A percentile compares a stretch with the other conserved stretches of the same genome.
Evolutionary conservation across 2,888 invertebrate genomes (phyloP).

Genomic region (Mesorhabditis sp.): DNA sequence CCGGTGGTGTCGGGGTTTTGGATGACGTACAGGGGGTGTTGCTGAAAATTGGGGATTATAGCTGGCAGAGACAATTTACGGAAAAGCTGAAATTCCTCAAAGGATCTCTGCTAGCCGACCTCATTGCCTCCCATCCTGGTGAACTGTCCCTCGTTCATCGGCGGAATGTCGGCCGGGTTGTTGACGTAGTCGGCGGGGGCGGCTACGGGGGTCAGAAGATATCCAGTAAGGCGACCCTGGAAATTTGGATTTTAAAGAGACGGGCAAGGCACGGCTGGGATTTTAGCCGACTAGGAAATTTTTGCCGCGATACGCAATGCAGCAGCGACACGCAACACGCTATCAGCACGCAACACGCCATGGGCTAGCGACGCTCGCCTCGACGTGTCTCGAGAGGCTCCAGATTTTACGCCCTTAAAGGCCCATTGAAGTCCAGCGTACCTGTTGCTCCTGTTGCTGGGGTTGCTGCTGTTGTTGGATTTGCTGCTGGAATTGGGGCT

Average conservation of each 20-base stretch:
- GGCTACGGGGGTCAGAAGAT: background rate
- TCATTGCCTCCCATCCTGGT: conserved; percentile 1
- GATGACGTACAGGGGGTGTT: background rate
- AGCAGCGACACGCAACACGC: too few species aligned
- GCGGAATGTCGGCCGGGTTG: conserved; percentile 6
- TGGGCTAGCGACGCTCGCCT: too few species aligned
- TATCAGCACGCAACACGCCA: too few species aligned
- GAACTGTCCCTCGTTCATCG: conserved; percentile 6
- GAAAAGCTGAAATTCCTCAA: background rate
- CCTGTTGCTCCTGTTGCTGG: background rate
- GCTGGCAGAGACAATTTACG: background rate
- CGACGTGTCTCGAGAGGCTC: too few species aligned
- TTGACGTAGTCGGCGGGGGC: background rate
- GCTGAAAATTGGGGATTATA: background rate
- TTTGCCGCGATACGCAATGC: background rate
- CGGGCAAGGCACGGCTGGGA: background rate
- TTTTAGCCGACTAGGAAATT: background rate
- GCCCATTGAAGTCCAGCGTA: background rate
- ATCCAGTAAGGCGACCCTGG: conserved; percentile 2
- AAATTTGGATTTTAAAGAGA: background rate
- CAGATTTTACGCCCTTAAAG: too few species aligned
- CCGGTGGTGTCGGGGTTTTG: conserved; percentile 5
- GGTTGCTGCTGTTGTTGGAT: background rate
- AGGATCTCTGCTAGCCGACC: background rate
- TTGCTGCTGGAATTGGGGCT: conserved; percentile 2